phyloP scores from a whole-genome alignment of 2,888 invertebrate species.

The Tubulanus polymorphus region DNA sequence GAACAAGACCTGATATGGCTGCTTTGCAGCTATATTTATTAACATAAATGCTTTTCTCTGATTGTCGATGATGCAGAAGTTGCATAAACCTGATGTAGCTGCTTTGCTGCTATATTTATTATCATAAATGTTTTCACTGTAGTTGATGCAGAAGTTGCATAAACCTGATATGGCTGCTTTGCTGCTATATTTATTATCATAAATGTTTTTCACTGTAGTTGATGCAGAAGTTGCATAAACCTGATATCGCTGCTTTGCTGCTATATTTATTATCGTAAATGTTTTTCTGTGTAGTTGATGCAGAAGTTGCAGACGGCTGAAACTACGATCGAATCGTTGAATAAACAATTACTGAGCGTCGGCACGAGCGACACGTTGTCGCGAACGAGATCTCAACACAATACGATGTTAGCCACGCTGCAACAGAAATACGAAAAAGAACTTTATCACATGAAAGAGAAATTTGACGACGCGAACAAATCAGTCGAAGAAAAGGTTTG shows the following conservation, averaged over 20 bases:
- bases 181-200: too few relatives aligned
- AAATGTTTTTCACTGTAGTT: too few relatives aligned
- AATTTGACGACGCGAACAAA: slow-evolving; percentile 30
- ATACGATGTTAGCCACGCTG: slow-evolving; percentile 35
- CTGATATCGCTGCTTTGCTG: too few relatives aligned
- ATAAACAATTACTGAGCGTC: slow-evolving; percentile 44
- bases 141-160: slow-evolving; percentile 43
- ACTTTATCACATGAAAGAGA: slow-evolving; percentile 34
- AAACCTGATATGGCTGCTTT: too few relatives aligned
- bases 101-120: too few relatives aligned
- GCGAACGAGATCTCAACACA: slow-evolving; percentile 45
- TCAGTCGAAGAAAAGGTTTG: slow-evolving; percentile 33
- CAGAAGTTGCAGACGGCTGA: slow-evolving; percentile 45
- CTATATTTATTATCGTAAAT: not conserved
- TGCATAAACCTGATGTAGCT: not conserved
- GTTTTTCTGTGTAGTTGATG: slow-evolving; percentile 31
- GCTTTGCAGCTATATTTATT: too few relatives aligned
- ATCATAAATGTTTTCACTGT: slow-evolving; percentile 7
- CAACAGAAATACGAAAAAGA: slow-evolving; percentile 43
- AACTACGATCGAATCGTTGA: slow-evolving; percentile 46
- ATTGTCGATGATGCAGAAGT: too few relatives aligned
- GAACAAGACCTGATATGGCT: too few relatives aligned
- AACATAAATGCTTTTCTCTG: too few relatives aligned
- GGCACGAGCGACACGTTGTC: slow-evolving; percentile 39
- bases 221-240: too few relatives aligned